These are phyloP conservation scores for Scaptomyza polygonia DNA, from an alignment of 2,888 invertebrate species.

Conservation along the genomic window DNA sequence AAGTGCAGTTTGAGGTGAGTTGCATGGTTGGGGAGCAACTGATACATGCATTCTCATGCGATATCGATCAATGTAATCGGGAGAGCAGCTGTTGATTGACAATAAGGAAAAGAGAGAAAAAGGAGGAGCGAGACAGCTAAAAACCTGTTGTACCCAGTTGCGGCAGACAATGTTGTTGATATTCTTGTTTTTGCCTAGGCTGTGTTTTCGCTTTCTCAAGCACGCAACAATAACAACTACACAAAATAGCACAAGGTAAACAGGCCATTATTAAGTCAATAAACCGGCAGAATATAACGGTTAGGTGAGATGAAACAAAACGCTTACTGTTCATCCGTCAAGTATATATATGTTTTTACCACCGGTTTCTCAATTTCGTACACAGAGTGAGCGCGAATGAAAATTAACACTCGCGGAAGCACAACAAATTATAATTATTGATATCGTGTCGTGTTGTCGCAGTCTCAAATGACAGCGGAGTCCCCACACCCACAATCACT, in stretches of 20 bases:
- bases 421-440: conserved; percentile 29
- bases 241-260: conserved; percentile 69
- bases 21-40: conserved; percentile 50
- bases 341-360: conserved; percentile 8
- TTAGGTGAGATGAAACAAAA: conserved; percentile 6
- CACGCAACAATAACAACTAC: conserved; percentile 6
- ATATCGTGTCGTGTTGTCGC: conserved; percentile 41
- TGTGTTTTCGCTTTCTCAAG: conserved; percentile 69
- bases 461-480: conserved; percentile 35
- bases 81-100: conserved; percentile 21
- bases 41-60: conserved; percentile 16
- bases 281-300: conserved; percentile 34
- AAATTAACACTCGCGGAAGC: conserved; percentile 12
- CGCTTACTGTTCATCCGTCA: conserved; percentile 6
- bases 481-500: conserved; percentile 45
- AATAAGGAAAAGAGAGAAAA: conserved; percentile 2
- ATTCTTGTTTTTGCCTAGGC: conserved; percentile 24
- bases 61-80: conserved; percentile 54
- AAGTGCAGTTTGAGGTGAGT: conserved; percentile 49
- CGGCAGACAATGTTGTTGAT: conserved; percentile 40
- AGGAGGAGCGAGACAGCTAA: conserved; percentile 10
- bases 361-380: conserved; percentile 1
- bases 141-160: conserved; percentile 54
- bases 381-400: no score
- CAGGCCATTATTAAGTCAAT: conserved; percentile 41